Base-by-base conservation (phyloP, 2,888 invertebrate genomes). In the Andrena bicolor region DNA sequence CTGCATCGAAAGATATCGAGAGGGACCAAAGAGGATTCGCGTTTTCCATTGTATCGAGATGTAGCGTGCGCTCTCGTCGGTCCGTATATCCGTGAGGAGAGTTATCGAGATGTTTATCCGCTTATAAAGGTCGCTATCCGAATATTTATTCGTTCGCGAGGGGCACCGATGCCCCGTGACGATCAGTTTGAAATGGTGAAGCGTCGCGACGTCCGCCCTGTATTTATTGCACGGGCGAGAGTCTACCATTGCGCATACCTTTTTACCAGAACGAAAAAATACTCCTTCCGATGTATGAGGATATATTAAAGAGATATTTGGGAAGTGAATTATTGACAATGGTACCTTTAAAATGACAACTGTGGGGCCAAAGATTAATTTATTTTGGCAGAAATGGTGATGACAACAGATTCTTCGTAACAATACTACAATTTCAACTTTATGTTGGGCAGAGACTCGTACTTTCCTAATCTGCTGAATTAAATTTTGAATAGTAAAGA, bases 81-180 rank as follows among this genome's bases (percentile, higher is more conserved):
- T 23, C 56, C 71, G 61, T 76, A 74, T 76, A 83, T 78, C 53
- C 82, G 71, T 48, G 68, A 66, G 69, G 73, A 88, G 86, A 88
- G 88, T 89, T 89, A 90, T 89, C 88, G 87, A 90, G 90, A 90
- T 90, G 87, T 90, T 90, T 89, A 90, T 89, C 89, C 87, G 86
- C 80, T 90, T 90, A 85, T 90, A 89, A 89, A 84, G 80, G 76
- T 80, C 79, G 79, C 86, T 77, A 83, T 88, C 74, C 85, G 90
- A 87, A 89, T 88, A 87, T 89, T 90, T 90, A 89, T 89, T 86
- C 82, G 82, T 68, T 71, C 79, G 68, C 70, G 79, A 56, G 77
- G 66, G 68, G 63, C 26, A 69, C 30, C 73, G 65, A 66, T 68
- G 58, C 74, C 72, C 68, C 23, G 56, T 76, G 63, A 30, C 68